Percentiles rank a stretch among this genome's conserved stretches.
phyloP scores from a whole-genome alignment of 2,113 vertebrate species.

The Otocyon megalotis region DNA sequence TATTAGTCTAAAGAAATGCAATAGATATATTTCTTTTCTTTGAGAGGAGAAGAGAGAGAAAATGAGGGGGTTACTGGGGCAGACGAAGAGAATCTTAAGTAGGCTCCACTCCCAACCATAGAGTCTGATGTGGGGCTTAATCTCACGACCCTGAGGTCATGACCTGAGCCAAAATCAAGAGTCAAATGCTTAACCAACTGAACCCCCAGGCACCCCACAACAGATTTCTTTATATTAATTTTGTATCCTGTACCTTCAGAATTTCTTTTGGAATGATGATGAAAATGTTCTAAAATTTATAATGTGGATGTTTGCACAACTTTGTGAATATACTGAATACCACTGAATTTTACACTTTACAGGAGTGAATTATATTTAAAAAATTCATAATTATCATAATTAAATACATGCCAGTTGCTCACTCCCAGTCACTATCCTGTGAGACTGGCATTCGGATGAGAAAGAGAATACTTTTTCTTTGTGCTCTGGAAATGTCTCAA shows the following conservation, averaged over 20 bases:
- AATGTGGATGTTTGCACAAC: neutral
- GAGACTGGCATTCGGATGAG: neutral
- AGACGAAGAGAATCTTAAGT: neutral
- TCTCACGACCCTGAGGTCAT: neutral
- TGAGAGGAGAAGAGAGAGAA: neutral
- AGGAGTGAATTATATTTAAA: neutral
- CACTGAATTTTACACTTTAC: neutral
- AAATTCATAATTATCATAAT: neutral
- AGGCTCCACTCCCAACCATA: neutral
- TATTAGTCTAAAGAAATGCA: no score
- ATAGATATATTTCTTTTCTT: neutral
- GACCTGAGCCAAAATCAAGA: neutral
- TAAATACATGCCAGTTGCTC: neutral
- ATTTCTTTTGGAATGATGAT: conserved; percentile 37
- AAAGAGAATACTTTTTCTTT: neutral
- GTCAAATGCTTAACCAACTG: neutral
- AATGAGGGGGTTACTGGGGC: neutral
- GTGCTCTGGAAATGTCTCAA: neutral
- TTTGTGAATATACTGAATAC: neutral
- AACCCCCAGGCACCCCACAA: neutral
- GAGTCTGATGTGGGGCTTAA: neutral
- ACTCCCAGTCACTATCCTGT: neutral
- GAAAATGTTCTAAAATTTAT: neutral
- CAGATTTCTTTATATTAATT: neutral
- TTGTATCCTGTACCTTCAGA: neutral